Evolutionary conservation across 2,113 vertebrate species (phyloP), one percentile per base, ranked within the genome.

Genomic region (Carassius gibelio): DNA sequence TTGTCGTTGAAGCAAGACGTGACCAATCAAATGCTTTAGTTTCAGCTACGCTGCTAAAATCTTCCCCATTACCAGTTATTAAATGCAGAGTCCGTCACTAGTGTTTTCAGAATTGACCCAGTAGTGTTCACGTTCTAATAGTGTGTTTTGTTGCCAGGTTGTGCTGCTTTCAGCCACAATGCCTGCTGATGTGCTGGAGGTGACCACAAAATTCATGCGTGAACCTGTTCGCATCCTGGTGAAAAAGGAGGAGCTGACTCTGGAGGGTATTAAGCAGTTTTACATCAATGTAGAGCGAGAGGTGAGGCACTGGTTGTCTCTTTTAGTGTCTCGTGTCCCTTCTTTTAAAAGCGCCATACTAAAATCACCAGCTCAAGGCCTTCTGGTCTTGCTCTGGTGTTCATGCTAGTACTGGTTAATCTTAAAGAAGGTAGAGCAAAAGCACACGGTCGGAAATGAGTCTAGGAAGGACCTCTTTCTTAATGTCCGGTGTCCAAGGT

Each of bases 261-360:
- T 99, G 23, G 98, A 99, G 96, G 97, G 98, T 93, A 99, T 99
- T 92, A 99, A 99, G 93, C 98, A 99, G 17, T 99, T 99, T 94
- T 99, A 99, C 93, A 99, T 99, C 80, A 99, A 99, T 84, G 97
- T 99, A 83, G 98, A 99, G 85, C 93, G 97, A 94, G 98, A 99
- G 98, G 98, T 99, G 88, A 62, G 92, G 86, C 14, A 57, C 8
- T 8, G 3, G 7, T 23, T 74, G 5, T 38, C 62, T 57, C 23
- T 21, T 30, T 21, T 71, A 17, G 34, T n/a, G 9, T 14, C 1
- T 7, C 36, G 7, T 36, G 30, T 26, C 81, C 88, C 93, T 94
- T 95, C 94, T 92, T 93, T 36, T 83, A 26, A 75, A 95, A 95
- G 94, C 92, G 91, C 93, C 91, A 90, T 94, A 94, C 92, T 94